These are phyloP conservation scores for Chiridota heheva DNA, from an alignment of 35 echinoderm and acorn worm genomes.

Conservation along the genomic window DNA sequence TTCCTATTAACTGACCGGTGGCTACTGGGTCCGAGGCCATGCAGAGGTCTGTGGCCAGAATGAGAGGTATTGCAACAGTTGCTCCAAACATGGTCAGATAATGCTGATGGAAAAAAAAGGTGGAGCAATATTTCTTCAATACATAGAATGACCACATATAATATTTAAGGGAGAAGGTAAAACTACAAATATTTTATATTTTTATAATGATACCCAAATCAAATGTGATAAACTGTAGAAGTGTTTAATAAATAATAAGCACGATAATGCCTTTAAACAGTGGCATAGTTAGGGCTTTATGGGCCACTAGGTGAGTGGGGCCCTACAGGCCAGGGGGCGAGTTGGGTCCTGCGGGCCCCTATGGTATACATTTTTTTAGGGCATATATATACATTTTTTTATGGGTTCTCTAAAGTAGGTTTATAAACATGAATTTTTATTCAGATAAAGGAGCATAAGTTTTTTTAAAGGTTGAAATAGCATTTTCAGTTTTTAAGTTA, in stretches of 20 bases:
- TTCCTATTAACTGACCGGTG: conserved; percentile 62
- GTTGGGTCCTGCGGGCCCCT: no score
- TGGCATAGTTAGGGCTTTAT: no score
- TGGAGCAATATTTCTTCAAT: neutral
- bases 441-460: no score
- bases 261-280: neutral
- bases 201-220: neutral
- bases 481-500: no score
- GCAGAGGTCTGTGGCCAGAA: conserved; percentile 66
- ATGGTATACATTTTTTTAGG: no score
- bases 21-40: conserved; percentile 64
- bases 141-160: neutral
- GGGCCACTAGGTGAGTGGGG: no score
- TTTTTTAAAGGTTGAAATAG: no score
- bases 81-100: conserved; percentile 95
- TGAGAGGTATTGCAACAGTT: conserved; percentile 73
- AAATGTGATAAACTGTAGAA: neutral
- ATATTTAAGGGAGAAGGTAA: neutral
- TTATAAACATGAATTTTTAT: no score
- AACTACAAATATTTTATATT: neutral
- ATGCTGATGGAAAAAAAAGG: conserved; percentile 53
- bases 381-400: no score
- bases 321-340: no score
- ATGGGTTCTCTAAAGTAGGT: no score
- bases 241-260: neutral